A percentile compares a stretch with the other conserved stretches of the same genome.
Evolutionary conservation across 2,888 invertebrate species (phyloP).

Genomic region (Microplitis deprimator): DNA sequence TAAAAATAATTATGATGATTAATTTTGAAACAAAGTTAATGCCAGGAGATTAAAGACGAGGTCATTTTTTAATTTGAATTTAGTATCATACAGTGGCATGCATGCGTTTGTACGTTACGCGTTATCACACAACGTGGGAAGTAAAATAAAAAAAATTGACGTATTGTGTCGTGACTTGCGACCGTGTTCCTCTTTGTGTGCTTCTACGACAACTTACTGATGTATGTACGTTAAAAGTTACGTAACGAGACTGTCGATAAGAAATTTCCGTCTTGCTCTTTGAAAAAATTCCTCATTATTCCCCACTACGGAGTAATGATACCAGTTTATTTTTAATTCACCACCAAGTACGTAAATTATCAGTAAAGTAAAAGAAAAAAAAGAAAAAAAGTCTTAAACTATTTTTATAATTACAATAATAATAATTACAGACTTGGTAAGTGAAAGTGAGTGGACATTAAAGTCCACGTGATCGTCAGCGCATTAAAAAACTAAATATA

Average conservation of each 20-base stretch:
- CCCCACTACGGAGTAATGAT: background rate
- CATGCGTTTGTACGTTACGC: constrained; percentile 22
- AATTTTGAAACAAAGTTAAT: background rate
- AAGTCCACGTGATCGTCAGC: background rate
- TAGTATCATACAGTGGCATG: background rate
- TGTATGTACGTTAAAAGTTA: constrained; percentile 11
- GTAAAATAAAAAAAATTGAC: constrained; percentile 18
- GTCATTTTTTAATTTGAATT: background rate
- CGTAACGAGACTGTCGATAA: constrained; percentile 9
- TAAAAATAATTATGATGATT: background rate
- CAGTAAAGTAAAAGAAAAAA: background rate
- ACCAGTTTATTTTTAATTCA: background rate
- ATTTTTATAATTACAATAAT: background rate
- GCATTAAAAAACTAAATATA: background rate
- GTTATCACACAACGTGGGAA: constrained; percentile 31
- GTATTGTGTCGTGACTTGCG: constrained; percentile 18
- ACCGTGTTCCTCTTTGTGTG: constrained; percentile 10
- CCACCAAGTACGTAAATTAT: background rate
- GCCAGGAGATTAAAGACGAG: constrained; percentile 9
- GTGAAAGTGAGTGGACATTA: background rate
- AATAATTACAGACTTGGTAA: background rate
- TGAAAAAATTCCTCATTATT: background rate
- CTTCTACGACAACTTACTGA: background rate
- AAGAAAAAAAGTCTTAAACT: background rate
- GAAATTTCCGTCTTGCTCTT: background rate